phyloP scores from a whole-genome alignment of 2,888 invertebrate species.

The Malacosoma neustria region DNA sequence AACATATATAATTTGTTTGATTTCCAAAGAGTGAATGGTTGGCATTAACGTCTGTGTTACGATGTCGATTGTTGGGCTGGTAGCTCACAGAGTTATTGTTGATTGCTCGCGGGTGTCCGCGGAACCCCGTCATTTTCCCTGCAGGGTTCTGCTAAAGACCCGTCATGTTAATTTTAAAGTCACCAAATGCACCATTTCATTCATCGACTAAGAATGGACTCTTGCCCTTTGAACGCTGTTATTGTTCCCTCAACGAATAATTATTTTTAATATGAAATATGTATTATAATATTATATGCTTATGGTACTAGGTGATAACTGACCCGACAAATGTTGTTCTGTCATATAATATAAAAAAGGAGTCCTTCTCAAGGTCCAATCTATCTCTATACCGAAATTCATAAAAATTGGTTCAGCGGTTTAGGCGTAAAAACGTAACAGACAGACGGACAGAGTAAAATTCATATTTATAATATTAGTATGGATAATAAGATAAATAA shows the following conservation, averaged over 20 bases:
- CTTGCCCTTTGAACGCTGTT: slow-evolving; percentile 42
- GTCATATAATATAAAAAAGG: too few species aligned
- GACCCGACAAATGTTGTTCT: too few species aligned
- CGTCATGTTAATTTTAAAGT: slow-evolving; percentile 55
- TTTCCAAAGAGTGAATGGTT: slow-evolving; percentile 64
- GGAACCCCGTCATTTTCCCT: slow-evolving; percentile 64
- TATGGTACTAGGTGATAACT: background rate
- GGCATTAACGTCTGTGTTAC: slow-evolving; percentile 32
- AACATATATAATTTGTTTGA: slow-evolving; percentile 70
- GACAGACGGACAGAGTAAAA: too few species aligned
- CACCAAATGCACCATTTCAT: slow-evolving; percentile 50
- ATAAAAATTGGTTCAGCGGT: too few species aligned
- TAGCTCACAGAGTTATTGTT: slow-evolving; percentile 45
- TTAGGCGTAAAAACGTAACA: too few species aligned
- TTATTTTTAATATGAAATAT: too few species aligned
- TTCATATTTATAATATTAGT: too few species aligned
- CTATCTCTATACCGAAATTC: too few species aligned
- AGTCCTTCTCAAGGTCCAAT: too few species aligned
- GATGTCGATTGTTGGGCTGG: slow-evolving; percentile 35
- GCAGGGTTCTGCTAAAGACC: slow-evolving; percentile 66
- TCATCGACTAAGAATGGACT: slow-evolving; percentile 41
- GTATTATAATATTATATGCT: background rate
- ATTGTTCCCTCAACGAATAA: slow-evolving; percentile 30
- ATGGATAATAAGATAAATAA: too few species aligned
- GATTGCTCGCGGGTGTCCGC: slow-evolving; percentile 57